Evolutionary conservation across 1,140 invertebrate species (phyloP), one percentile per base, ranked within the genome.

Genomic region (Liolophura sinensis): DNA sequence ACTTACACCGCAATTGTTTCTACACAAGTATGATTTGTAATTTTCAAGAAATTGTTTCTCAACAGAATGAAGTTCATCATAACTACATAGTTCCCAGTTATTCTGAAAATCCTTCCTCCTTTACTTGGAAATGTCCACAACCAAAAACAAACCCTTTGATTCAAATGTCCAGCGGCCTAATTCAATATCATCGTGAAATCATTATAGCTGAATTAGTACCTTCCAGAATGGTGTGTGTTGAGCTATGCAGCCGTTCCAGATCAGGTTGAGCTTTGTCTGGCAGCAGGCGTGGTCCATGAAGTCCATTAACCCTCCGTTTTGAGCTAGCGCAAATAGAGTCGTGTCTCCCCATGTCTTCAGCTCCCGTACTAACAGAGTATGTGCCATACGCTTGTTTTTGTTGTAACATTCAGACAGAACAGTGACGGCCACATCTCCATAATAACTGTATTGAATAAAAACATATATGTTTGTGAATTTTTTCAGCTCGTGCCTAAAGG

Each of bases 351-450:
- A 70, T 1, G 49, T 64, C 20, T 31, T 55, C 14, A 73, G 22
- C n/a, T 60, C 57, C 12, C 73, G 54, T 18, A 71, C 62, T 47
- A 74, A 27, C 5, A 67, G 48, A 14, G 31, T 16, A 20, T 67
- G 64, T 4, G 68, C 50, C 31, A 59, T 60, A 40, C 54, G 14
- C 15, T 65, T 64, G 63, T 74, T 62, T 9, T 47, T 59, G 16
- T 49, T 24, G 58, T 73, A 71, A 48, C 73, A 74, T 55, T 71
- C 69, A 22, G 69, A 68, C 55, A 77, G 62, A 47, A 77, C 71
- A 46, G 73, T 70, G 12, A 69, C 56, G 3, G 75, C 71, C 24
- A 68, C 54, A 52, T 73, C 58, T 62, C 75, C 74, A 60, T 69
- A 74, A 24, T 73, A 62, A 25, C 72, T 73, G 46, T 16, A 25